Conservation (phyloP, 1,140 invertebrate genomes). For the Trichonephila inaurata region DNA sequence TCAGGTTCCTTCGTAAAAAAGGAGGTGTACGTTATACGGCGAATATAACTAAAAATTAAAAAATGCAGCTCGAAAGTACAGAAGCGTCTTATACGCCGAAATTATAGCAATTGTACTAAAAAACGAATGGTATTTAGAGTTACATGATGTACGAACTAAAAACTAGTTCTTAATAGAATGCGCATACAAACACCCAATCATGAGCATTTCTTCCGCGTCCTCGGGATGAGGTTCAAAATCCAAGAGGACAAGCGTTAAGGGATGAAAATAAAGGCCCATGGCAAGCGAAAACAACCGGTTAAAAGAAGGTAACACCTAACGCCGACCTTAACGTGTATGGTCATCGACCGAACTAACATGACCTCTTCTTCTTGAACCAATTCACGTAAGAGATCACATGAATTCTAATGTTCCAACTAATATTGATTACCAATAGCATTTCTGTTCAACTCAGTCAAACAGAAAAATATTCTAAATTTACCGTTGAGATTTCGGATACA, state of each 20-base stretch:
- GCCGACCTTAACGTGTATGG: background rate
- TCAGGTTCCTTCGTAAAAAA: too few species aligned
- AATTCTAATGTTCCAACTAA: background rate
- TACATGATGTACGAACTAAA: background rate
- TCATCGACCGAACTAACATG: slow-evolving; percentile 37
- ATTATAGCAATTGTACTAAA: too few species aligned
- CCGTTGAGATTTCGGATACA: too few species aligned
- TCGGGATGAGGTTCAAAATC: background rate
- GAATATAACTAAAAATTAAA: too few species aligned
- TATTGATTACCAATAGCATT: too few species aligned
- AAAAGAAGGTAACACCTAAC: background rate
- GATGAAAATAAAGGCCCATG: background rate
- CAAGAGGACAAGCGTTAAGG: background rate
- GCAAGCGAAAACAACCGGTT: slow-evolving; percentile 29
- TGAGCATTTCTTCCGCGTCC: background rate
- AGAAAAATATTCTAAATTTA: too few species aligned
- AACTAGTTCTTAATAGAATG: background rate
- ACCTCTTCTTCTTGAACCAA: background rate
- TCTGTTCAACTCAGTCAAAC: too few species aligned
- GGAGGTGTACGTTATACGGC: too few species aligned
- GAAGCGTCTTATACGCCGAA: too few species aligned
- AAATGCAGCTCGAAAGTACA: too few species aligned
- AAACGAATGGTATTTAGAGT: too few species aligned
- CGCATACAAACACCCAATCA: background rate
- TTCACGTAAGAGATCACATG: background rate